Evolutionary conservation across 2,113 vertebrate species (phyloP).

Genomic region (Delphinapterus leucas): DNA sequence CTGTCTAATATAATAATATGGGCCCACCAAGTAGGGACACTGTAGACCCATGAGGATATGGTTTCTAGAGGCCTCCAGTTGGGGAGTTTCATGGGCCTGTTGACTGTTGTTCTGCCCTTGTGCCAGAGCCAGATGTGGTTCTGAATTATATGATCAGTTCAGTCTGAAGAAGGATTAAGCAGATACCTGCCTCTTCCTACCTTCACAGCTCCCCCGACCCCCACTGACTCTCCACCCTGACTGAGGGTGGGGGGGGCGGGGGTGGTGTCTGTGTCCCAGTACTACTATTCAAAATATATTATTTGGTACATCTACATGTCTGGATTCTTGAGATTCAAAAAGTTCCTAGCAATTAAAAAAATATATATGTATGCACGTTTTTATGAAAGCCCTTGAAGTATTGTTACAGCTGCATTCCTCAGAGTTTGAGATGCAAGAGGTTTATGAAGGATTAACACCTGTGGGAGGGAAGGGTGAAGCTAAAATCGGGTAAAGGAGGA

Average conservation of each 20-base stretch:
- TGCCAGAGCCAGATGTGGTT: background rate
- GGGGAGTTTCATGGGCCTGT: background rate
- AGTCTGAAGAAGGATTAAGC: background rate
- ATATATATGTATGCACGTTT: background rate
- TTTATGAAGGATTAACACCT: background rate
- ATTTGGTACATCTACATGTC: background rate
- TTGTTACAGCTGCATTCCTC: background rate
- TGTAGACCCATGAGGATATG: background rate
- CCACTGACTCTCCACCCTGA: accelerated
- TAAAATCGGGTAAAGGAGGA: background rate
- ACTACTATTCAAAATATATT: background rate
- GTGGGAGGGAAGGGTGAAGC: background rate
- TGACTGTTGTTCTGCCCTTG: background rate
- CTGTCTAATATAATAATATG: background rate
- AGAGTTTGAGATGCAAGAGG: background rate
- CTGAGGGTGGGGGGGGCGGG: background rate
- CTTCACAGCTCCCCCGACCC: background rate
- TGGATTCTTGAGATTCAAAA: background rate
- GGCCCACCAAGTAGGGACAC: no score
- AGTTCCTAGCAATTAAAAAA: background rate
- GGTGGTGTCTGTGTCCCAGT: background rate
- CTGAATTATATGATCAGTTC: background rate
- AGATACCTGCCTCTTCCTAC: background rate
- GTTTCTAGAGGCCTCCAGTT: background rate
- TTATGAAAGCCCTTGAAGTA: background rate